Base-by-base conservation (phyloP, 2,113 vertebrate species). In the Pollachius pollachius region DNA sequence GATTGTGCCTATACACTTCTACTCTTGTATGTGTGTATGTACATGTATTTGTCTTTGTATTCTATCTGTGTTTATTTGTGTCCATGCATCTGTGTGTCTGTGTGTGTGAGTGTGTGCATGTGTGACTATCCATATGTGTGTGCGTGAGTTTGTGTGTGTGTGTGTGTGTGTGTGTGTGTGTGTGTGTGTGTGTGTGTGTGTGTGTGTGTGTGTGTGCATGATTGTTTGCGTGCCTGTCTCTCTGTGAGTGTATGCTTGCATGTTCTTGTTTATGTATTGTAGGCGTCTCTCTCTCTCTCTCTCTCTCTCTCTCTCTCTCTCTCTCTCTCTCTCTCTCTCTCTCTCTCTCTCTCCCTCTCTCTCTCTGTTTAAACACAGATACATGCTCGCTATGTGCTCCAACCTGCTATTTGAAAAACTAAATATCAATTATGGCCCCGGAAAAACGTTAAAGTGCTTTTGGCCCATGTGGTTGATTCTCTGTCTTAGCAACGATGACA, bases 401-500 rank as follows among this genome's bases (percentile, higher is more conserved):
- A 79, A 77, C 65, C 71, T 62, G 63, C 72, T 73, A 77, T 85
- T 87, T 80, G 75, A 73, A 78, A 75, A 70, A n/a, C 70, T 12
- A 66, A 73, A 81, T 83, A 64, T 81, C 83, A 82, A 84, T 85
- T 86, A 79, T 79, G 78, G 81, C 79, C 66, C 7, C 41, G 41
- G 69, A 59, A 69, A 77, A 82, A 84, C 74, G 73, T 85, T 76
- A 80, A 82, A 83, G 84, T 30, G 4, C 71, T 19, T 67, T 69
- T 30, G 37, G 73, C 75, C 77, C 37, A 9, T 13, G 70, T 71
- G 67, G 82, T 76, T 86, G 76, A 80, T 85, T 87, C 84, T 82
- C 75, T 72, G 76, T 84, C 80, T 85, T 83, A 86, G 82, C 74
- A 76, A 84, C 80, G 77, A 74, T 81, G 74, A 71, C 77, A 73